Conservation (phyloP, 2,113 vertebrate genomes). For the Himantopus leucocephalus region DNA sequence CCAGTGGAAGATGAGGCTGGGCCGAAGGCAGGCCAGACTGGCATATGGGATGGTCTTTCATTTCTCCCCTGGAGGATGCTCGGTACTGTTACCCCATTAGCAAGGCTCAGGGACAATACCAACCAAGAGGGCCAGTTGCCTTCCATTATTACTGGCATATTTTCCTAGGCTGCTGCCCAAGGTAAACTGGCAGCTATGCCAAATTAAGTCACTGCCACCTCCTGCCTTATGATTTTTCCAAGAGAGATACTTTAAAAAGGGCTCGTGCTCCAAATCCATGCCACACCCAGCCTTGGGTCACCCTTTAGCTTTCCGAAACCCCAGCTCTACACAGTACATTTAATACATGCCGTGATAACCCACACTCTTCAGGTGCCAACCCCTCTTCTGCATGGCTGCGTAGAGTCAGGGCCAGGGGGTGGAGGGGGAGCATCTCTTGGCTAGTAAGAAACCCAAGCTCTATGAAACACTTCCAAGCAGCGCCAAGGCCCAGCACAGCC, state of each 20-base stretch:
- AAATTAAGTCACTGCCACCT: background rate
- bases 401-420: accelerated
- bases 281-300: background rate
- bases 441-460: background rate
- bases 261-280: accelerated
- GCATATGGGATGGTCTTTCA: conserved; percentile 25
- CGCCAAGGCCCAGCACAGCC: accelerated
- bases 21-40: background rate
- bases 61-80: conserved; percentile 51
- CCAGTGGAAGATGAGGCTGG: background rate
- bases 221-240: background rate
- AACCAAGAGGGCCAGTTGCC: background rate
- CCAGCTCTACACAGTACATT: background rate
- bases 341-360: background rate
- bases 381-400: accelerated
- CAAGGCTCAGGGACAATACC: background rate
- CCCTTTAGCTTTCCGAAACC: background rate
- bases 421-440: accelerated
- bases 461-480: background rate
- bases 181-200: background rate
- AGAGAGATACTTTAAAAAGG: background rate
- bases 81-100: background rate
- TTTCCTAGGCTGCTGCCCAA: background rate
- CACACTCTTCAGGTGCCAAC: background rate
- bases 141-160: background rate